These are phyloP conservation scores for Notoglanidium macrostoma DNA, from an alignment of 2,797 vertebrate genomes.

Conservation along the genomic window DNA sequence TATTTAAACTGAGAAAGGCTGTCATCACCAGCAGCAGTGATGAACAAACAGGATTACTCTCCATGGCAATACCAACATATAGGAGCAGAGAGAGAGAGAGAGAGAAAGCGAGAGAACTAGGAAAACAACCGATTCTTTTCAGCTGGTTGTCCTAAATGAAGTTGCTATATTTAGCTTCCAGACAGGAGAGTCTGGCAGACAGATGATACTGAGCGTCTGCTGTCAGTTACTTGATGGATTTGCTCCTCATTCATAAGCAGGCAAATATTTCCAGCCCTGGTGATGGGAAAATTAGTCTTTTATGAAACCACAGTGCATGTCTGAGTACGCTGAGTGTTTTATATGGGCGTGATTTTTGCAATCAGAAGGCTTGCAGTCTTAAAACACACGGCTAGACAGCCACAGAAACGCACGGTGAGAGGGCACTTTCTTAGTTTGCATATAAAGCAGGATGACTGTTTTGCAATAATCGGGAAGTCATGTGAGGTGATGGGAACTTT, in stretches of 20 bases:
- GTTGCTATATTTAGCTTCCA: slow-evolving; percentile 69
- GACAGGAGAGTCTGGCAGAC: slow-evolving; percentile 40
- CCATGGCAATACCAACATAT: slow-evolving; percentile 69
- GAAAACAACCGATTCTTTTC: slow-evolving; percentile 7
- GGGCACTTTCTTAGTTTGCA: slow-evolving; percentile 50
- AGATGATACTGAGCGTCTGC: neutral
- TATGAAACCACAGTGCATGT: slow-evolving; percentile 25
- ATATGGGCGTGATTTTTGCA: slow-evolving; percentile 9
- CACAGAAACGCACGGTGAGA: slow-evolving; percentile 59
- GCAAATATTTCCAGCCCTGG: slow-evolving; percentile 13
- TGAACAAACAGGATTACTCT: slow-evolving; percentile 72
- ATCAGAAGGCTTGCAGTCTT: slow-evolving; percentile 1
- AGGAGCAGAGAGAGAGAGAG: slow-evolving; percentile 62
- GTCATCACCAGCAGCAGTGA: slow-evolving; percentile 58
- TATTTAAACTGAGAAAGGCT: slow-evolving; percentile 54
- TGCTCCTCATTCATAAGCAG: slow-evolving; percentile 15
- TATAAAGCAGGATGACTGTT: neutral
- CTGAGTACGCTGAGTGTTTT: slow-evolving; percentile 25
- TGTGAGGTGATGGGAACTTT: slow-evolving; percentile 22
- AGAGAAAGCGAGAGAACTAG: slow-evolving; percentile 58
- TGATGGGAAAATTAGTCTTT: neutral
- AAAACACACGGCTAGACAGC: slow-evolving; percentile 33
- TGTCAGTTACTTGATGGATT: slow-evolving; percentile 23
- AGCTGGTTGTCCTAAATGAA: slow-evolving; percentile 37
- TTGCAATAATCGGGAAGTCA: slow-evolving; percentile 10